Base-by-base conservation (phyloP, 2,797 vertebrate species). In the Ctenosaura bakeri region DNA sequence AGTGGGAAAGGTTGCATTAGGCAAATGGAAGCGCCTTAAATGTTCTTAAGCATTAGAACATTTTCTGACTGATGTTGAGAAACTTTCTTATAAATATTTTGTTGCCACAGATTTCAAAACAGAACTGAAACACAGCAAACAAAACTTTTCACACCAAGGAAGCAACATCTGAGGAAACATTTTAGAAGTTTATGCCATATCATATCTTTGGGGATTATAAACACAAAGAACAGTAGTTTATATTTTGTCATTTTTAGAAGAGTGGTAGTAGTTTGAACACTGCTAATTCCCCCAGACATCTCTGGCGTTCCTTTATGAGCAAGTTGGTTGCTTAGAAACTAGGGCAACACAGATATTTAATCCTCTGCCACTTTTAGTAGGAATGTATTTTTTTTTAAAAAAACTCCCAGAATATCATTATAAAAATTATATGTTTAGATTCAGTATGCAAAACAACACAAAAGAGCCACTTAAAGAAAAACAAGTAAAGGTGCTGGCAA, bases 341-440 rank as follows among this genome's bases (percentile, higher is more conserved):
- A 56, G 14, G 26, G 29, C 59, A 66, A 66, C 16, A 35, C 29
- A 74, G 32, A 69, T 87, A 87, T 83, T 80, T 83, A 86, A 87
- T 77, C 46, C 56, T 90, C 66, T 87, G 24, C 18, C 1, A 66
- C 42, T 77, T 22, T 38, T 90, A 38, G 66, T 87, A 46, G 46
- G 16, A 83, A 77, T 24, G 24, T 13, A 46, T 46, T 46, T 52
- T 26, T 73, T 81, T 38, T 50, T 24, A 4, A 42, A 8, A 26
- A 64, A 89, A 12, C 42, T 3, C 42, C 0, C 3, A 1, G 38
- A 93, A 66, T 87, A 14, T 78, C 88, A 56, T 89, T 62, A 5
- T 69, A 69, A 85, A 87, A 92, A 92, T 80, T 16, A 5, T 50
- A 16, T 8, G 90, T 86, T 42, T 14, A 13, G 20, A 83, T 26